These are phyloP conservation scores for Empidonax traillii DNA, from an alignment of 2,113 vertebrate genomes.

Conservation along the genomic window DNA sequence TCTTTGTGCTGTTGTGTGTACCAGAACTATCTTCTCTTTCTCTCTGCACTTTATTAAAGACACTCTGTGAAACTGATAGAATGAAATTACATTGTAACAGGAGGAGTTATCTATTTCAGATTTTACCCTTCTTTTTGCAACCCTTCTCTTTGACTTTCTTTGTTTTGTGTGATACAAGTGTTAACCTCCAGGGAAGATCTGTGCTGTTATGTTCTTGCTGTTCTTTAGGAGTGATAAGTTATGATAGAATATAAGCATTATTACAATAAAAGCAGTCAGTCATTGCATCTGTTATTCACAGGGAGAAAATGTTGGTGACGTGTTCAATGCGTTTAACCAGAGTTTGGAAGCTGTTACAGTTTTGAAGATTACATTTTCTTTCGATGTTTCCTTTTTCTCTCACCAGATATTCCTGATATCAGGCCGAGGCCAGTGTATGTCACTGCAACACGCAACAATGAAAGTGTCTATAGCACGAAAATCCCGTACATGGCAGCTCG, in stretches of 20 bases:
- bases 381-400: not conserved
- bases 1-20: not conserved
- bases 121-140: not conserved
- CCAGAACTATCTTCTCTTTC: not conserved
- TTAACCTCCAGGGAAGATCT: not conserved
- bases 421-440: conserved; percentile 92
- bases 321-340: not conserved
- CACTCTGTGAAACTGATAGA: not conserved
- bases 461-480: conserved; percentile 91
- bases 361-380: not conserved
- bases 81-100: not conserved
- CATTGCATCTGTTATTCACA: not conserved
- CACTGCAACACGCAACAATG: conserved; percentile 85
- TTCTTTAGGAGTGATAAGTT: not conserved
- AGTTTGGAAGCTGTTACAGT: not conserved
- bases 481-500: conserved; percentile 95
- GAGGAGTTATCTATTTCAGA: not conserved
- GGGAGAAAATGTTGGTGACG: not conserved
- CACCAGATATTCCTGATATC: conserved; percentile 88
- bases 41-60: not conserved
- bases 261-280: not conserved
- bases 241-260: not conserved
- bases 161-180: not conserved
- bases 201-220: not conserved
- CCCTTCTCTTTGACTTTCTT: not conserved